Conservation (phyloP, 2,888 invertebrate species). For the Drosophila pegasa region DNA sequence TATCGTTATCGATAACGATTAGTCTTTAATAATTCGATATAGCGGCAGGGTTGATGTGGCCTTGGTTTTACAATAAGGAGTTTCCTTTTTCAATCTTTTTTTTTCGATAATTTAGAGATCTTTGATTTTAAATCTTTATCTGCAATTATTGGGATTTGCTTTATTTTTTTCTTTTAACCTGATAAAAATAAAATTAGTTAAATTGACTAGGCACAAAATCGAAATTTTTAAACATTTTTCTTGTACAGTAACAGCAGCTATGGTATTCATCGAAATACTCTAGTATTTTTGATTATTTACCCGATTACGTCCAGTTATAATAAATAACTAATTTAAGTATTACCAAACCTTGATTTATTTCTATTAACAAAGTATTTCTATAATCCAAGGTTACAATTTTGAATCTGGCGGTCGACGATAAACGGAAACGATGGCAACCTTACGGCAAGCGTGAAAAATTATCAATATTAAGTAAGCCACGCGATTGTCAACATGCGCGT, state of each 20-base stretch:
- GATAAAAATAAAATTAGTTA: background rate
- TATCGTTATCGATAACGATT: slow-evolving; percentile 3
- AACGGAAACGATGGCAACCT: background rate
- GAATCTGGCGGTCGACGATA: background rate
- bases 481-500: slow-evolving; percentile 20
- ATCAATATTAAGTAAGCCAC: slow-evolving; percentile 23
- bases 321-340: background rate
- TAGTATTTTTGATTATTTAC: background rate
- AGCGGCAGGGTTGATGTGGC: background rate
- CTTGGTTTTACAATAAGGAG: background rate
- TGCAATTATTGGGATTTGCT: background rate
- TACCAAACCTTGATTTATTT: background rate
- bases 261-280: background rate
- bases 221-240: background rate
- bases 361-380: too few species aligned
- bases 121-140: background rate
- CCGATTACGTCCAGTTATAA: background rate
- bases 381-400: background rate
- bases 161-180: background rate
- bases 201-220: background rate
- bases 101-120: background rate
- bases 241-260: background rate
- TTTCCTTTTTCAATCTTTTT: background rate
- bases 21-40: background rate
- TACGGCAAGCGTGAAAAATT: background rate